Conservation (phyloP, 2,113 vertebrate genomes). For the Thamnaconus septentrionalis region DNA sequence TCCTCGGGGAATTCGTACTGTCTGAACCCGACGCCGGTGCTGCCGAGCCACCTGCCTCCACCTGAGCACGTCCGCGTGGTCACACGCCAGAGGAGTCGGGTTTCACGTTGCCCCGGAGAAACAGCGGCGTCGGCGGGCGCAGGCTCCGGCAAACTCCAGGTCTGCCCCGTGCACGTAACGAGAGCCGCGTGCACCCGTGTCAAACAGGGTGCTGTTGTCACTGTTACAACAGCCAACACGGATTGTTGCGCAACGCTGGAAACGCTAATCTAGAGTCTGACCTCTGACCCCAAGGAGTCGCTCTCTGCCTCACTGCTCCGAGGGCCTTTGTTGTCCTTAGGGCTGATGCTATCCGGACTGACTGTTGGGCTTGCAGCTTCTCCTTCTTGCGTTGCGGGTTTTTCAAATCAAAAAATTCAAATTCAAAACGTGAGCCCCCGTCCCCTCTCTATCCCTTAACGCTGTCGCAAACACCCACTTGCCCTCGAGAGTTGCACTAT, state of each 20-base stretch:
- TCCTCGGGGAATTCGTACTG: slow-evolving; percentile 37
- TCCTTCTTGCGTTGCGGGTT: slow-evolving; percentile 2
- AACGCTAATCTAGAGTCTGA: slow-evolving; percentile 55
- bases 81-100: slow-evolving; percentile 8
- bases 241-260: slow-evolving; percentile 52
- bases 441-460: background rate
- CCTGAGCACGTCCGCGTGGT: slow-evolving; percentile 15
- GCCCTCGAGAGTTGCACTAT: slow-evolving; percentile 28
- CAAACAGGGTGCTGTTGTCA: slow-evolving; percentile 48
- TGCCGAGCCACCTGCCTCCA: slow-evolving; percentile 20
- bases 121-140: slow-evolving; percentile 51
- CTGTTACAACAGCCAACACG: slow-evolving; percentile 51
- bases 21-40: slow-evolving; percentile 26
- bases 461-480: slow-evolving; percentile 11
- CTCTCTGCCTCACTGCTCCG: slow-evolving; percentile 25
- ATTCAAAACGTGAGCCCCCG: background rate
- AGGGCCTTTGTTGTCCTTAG: slow-evolving; percentile 34
- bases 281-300: slow-evolving; percentile 45
- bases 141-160: slow-evolving; percentile 29
- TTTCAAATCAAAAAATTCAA: slow-evolving; percentile 14
- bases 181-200: slow-evolving; percentile 51
- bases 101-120: slow-evolving; percentile 54
- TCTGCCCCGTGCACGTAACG: slow-evolving; percentile 44
- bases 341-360: slow-evolving; percentile 45
- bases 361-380: slow-evolving; percentile 4